Evolutionary conservation across 2,113 vertebrate genomes (phyloP), one percentile per base, ranked within the genome.

Genomic region (Pterophyllum scalare): DNA sequence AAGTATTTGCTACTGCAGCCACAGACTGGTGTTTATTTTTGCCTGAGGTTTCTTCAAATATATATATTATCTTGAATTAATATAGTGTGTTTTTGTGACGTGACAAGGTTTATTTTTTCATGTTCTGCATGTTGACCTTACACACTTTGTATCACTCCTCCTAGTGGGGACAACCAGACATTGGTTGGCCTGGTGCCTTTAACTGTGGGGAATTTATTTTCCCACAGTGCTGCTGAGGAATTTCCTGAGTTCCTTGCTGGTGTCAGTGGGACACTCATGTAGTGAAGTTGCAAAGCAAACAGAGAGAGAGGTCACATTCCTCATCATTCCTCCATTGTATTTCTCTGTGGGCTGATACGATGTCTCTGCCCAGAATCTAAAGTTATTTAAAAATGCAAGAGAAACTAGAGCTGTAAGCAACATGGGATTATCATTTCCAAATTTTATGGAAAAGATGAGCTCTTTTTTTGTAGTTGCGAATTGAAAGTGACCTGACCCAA

Each of bases 161-260:
- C 26, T 24, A 5, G 43, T 79, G 56, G 59, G 78, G 60, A 59
- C 57, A 33, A 4, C 31, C 10, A 52, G 65, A 46, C 28, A 72
- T 26, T 31, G 54, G 11, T 11, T 24, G 28, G 54, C 31, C 59
- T 59, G 4, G 1, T 2, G 61, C 59, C 1, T 38, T 38, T 38
- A 83, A 14, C 72, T 24, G 62, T 74, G 54, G 40, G 24, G 35
- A 79, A 81, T 82, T 58, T 1, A 78, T 85, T 88, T 88, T 86
- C 83, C 89, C 86, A 91, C 87, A 74, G 28, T 84, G 65, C 67
- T 64, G 84, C 79, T 77, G 85, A 89, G 72, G 75, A 64, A 85
- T 87, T 90, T 89, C 62, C 80, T 82, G 79, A 81, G 56, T 43
- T 82, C 43, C 22, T 79, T 15, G 24, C 62, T 56, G 31, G 43